These are phyloP conservation scores for Platypus cylindrus DNA, from an alignment of 2,888 invertebrate species.

Conservation along the genomic window DNA sequence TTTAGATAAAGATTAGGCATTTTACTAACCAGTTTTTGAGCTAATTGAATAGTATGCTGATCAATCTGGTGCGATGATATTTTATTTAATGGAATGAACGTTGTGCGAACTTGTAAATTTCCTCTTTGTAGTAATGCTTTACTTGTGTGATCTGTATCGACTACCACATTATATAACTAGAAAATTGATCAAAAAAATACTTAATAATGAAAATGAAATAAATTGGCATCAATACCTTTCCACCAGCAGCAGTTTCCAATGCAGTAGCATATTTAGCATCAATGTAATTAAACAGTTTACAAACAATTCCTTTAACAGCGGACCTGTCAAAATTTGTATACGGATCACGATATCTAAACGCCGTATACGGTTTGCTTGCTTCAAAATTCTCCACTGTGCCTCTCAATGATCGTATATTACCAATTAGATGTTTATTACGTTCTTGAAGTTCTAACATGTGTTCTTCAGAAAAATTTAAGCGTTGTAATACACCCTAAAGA, in stretches of 20 bases:
- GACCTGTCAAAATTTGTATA: slow-evolving; percentile 54
- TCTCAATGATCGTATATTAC: slow-evolving; percentile 42
- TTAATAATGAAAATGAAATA: neutral
- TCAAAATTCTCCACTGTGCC: slow-evolving; percentile 47
- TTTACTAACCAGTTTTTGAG: slow-evolving; percentile 54
- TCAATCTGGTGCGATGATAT: slow-evolving; percentile 56
- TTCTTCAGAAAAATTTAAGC: slow-evolving; percentile 51
- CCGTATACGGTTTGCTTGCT: slow-evolving; percentile 41
- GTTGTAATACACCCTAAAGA: no score
- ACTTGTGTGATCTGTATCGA: slow-evolving; percentile 73
- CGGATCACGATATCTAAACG: slow-evolving; percentile 69
- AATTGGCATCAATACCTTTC: slow-evolving; percentile 44
- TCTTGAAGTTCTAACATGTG: slow-evolving; percentile 42
- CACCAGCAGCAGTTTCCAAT: slow-evolving; percentile 75
- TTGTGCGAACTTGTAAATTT: slow-evolving; percentile 64
- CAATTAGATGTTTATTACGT: slow-evolving; percentile 38
- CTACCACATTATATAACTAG: slow-evolving; percentile 82
- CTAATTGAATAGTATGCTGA: slow-evolving; percentile 35
- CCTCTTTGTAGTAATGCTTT: slow-evolving; percentile 76
- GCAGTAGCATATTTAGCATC: slow-evolving; percentile 63
- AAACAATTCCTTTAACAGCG: slow-evolving; percentile 65
- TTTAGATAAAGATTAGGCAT: neutral
- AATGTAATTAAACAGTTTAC: slow-evolving; percentile 61
- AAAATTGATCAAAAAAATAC: slow-evolving; percentile 19
- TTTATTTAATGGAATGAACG: slow-evolving; percentile 86